Base-by-base conservation (phyloP, 2,888 invertebrate genomes). In the Griposia aprilina region DNA sequence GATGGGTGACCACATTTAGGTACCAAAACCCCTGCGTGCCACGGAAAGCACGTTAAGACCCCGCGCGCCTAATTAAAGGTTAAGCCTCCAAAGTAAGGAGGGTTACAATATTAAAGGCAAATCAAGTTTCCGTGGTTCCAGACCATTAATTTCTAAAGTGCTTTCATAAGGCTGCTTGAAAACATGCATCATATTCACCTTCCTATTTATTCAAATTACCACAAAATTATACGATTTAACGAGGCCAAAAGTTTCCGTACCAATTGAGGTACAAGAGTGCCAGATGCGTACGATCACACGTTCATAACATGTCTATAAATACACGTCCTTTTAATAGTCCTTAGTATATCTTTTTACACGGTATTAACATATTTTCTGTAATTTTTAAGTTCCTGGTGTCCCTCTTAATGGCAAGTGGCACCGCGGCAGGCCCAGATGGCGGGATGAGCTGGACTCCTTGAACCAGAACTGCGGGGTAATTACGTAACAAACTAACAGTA, bases 251-350 rank as follows among this genome's bases (percentile, higher is more conserved):
- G 11, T 72, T 83, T 83, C 72, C 63, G 30, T 57, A 26, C 45
- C 77, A 68, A 71, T 82, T 69, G 55, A 36, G 57, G 26, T 63
- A 62, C 60, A 74, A 30, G n/a, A 60, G 50, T 57, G 66, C n/a
- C 84, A 74, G 60, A 15, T 79, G 80, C 50, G 48, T 15, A 15
- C n/a, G 55, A 57, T 79, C 69, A 55, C 83, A 82, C 50, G 59
- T 3, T 50, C 6, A 48, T 30, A 48, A 63, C 45, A 52, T 30
- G 50, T 59, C n/a, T 68, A 60, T 77, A 69, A 36, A 80, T 78
- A 79, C 2, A 1, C 20, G 0, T 17, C 7, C 7, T 55, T 76
- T 52, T 62, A 52, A 75, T 52, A 52, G n/a, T 15, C 36, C 50
- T n/a, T n/a, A n/a, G n/a, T n/a, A n/a, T n/a, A n/a, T n/a, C n/a